These are phyloP conservation scores for Drosophila tsacasi DNA, from an alignment of 1,140 invertebrate species.

Conservation along the genomic window DNA sequence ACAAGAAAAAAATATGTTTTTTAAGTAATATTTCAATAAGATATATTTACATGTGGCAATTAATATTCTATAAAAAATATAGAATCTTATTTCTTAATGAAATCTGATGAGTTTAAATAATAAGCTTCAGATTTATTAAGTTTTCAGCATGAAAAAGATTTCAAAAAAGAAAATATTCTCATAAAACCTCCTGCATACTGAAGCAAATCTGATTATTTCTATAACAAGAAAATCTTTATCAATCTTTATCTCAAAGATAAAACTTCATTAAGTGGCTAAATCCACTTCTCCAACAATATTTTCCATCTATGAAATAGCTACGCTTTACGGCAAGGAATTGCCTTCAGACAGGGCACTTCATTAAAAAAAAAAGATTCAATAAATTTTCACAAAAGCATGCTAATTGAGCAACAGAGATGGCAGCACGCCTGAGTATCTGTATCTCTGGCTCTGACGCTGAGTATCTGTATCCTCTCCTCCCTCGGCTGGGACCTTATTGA, in stretches of 20 bases:
- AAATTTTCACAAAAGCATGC: conserved; percentile 59
- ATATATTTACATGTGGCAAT: neutral
- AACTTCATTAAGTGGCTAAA: neutral
- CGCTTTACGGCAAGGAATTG: conserved; percentile 2
- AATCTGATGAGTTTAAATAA: too few species aligned
- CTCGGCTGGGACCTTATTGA: conserved; percentile 10
- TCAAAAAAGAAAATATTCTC: neutral
- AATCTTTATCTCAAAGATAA: neutral
- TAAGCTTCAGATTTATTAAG: neutral
- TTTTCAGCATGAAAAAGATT: neutral
- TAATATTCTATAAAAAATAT: too few species aligned
- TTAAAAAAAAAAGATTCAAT: conserved; percentile 47
- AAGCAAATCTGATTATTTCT: neutral
- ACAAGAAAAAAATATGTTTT: too few species aligned
- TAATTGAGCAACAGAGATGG: conserved; percentile 41
- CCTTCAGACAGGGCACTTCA: conserved; percentile 25
- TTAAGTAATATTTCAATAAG: neutral
- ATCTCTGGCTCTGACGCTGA: neutral
- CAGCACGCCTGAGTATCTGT: conserved; percentile 1
- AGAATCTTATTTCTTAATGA: neutral
- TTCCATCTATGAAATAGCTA: neutral
- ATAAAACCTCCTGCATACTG: neutral
- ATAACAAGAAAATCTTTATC: neutral
- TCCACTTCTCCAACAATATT: neutral
- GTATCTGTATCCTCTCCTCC: conserved; percentile 5